Percentiles rank a stretch among this genome's conserved stretches.
Conservation (phyloP, 2,888 invertebrate species). For the Hipparchia semele region DNA sequence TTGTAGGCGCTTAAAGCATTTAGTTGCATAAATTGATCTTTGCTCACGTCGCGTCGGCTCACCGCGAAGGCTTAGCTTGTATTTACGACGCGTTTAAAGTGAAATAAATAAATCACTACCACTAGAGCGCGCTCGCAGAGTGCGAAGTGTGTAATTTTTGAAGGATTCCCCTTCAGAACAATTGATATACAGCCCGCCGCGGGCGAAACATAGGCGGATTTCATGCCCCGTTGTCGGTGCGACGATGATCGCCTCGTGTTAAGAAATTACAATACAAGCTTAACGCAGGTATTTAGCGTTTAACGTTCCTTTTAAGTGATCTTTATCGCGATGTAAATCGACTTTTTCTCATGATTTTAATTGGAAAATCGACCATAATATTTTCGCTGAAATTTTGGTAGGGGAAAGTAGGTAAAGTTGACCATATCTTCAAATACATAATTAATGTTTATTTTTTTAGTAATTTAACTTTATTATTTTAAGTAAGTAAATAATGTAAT, state of each 20-base stretch:
- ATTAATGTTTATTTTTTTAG: too few species aligned
- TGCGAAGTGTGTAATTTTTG: conserved; percentile 63
- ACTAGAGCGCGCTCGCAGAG: conserved; percentile 49
- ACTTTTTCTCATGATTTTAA: neutral
- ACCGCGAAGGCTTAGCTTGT: conserved; percentile 38
- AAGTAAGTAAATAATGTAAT: too few species aligned
- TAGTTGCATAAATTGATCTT: conserved; percentile 39
- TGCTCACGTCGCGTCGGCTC: conserved; percentile 19
- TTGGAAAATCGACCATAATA: neutral
- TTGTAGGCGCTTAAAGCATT: conserved; percentile 32
- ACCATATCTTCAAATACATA: too few species aligned
- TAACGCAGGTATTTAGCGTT: conserved; percentile 26
- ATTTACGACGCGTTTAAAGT: conserved; percentile 70
- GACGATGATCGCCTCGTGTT: conserved; percentile 29
- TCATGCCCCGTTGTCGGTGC: conserved; percentile 46
- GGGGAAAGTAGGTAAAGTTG: too few species aligned
- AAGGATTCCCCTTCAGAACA: conserved; percentile 57
- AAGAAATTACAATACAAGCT: conserved; percentile 25
- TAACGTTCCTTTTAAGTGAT: conserved; percentile 15
- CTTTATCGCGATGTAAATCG: conserved; percentile 7
- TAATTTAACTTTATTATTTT: too few species aligned
- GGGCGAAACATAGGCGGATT: conserved; percentile 44
- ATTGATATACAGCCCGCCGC: conserved; percentile 62
- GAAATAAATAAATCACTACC: conserved; percentile 75
- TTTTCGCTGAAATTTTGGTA: neutral